These are phyloP conservation scores for Xiphophorus birchmanni DNA, from an alignment of 2,797 vertebrate genomes.

Conservation along the genomic window DNA sequence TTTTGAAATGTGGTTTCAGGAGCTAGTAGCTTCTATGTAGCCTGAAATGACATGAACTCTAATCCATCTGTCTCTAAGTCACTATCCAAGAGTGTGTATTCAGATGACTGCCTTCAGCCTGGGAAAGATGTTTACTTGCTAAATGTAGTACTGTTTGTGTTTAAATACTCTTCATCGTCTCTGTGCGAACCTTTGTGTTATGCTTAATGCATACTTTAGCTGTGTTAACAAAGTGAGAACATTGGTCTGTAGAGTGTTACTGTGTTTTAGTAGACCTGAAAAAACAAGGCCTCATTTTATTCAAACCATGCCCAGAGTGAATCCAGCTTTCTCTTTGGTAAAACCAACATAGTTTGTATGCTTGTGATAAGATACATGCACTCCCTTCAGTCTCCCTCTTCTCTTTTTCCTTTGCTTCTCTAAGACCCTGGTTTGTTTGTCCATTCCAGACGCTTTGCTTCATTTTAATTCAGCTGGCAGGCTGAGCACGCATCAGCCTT, in stretches of 20 bases:
- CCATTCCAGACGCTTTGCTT: constrained; percentile 59
- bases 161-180: constrained; percentile 1
- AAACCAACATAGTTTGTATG: constrained; percentile 67
- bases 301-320: constrained; percentile 44
- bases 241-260: constrained; percentile 31
- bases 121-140: not conserved
- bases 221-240: constrained; percentile 40
- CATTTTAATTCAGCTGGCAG: constrained; percentile 74
- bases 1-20: not conserved
- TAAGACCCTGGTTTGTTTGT: constrained; percentile 63
- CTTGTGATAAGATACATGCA: constrained; percentile 45
- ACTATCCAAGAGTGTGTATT: not conserved
- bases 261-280: constrained; percentile 42
- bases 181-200: constrained; percentile 18
- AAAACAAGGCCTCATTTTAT: constrained; percentile 60
- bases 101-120: not conserved
- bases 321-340: constrained; percentile 49
- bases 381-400: constrained; percentile 44
- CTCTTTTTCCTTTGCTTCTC: constrained; percentile 40
- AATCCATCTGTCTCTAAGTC: not conserved
- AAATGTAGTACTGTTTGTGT: not conserved
- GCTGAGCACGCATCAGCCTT: constrained; percentile 67
- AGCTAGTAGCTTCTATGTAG: not conserved
- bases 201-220: constrained; percentile 2
- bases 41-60: not conserved